Base-by-base conservation (phyloP, 2,888 invertebrate species). In the Syrista parreyssii region DNA sequence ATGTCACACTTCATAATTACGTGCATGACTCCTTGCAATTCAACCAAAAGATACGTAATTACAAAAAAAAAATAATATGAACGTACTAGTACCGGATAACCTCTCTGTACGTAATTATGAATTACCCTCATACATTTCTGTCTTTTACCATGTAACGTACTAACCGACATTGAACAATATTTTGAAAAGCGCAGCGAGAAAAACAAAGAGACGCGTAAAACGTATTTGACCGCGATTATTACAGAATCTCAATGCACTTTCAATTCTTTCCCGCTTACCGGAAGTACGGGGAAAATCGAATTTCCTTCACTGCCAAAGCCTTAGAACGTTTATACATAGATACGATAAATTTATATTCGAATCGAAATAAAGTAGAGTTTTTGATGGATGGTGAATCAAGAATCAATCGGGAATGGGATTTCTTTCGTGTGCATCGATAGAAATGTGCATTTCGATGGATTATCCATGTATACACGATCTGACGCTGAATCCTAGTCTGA, bases 251-350 rank as follows among this genome's bases (percentile, higher is more conserved):
- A 23, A 55, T 23, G 23, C 23, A 55, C 55, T 23, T 55, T 40
- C 40, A 15, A 15, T 15, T 40, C 6, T 23, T 55, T 23, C 81
- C 81, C 81, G 81, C 81, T 79, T 78, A 83, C 76, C 81, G 84
- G 82, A 82, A 79, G 82, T 79, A 83, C 84, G 81, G 33, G 84
- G 82, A 85, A 84, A 87, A 88, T 89, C 87, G 89, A 89, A 87
- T 87, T 87, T 89, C 87, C 87, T 87, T 89, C 91, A 91, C 91
- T 91, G 91, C 91, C 91, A 90, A 91, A 91, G 91, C 90, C 89
- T 91, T 91, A 90, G 91, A 89, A 89, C 90, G 89, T 91, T 88
- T 91, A 91, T 90, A 88, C 88, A 89, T 89, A 87, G 87, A 87
- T 87, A 86, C 86, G 83, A 78, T 40, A 75, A 40, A 77, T 77